A percentile compares a stretch with the other conserved stretches of the same genome.
phyloP scores from a whole-genome alignment of 2,113 vertebrate species.

The Verasper variegatus region DNA sequence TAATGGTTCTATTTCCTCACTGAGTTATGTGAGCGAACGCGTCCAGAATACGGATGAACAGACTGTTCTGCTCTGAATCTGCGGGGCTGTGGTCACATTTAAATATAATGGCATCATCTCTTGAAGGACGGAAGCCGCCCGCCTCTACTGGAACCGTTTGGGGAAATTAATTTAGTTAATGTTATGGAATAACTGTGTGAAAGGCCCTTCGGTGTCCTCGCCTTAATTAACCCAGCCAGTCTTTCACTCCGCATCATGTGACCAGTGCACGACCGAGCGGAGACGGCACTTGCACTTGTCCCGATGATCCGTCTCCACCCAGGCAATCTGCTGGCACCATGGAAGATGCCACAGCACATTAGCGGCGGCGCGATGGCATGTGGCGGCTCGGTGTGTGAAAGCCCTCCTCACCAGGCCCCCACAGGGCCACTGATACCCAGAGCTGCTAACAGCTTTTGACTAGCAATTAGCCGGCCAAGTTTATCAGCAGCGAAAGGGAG shows the following conservation, averaged over 20 bases:
- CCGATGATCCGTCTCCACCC: constrained; percentile 67
- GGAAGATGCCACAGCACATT: constrained; percentile 76
- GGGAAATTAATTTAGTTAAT: constrained; percentile 51
- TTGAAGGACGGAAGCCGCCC: not conserved
- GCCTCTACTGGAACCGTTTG: not conserved
- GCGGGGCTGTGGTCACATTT: not conserved
- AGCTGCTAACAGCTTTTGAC: constrained; percentile 81
- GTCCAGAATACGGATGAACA: not conserved
- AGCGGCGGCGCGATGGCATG: constrained; percentile 57
- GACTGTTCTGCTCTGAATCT: not conserved
- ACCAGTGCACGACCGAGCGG: not conserved
- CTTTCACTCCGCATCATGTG: constrained; percentile 21
- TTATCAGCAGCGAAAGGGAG: constrained; percentile 71
- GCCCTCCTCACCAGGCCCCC: constrained; percentile 38
- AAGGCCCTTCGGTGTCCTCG: constrained; percentile 34
- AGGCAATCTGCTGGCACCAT: constrained; percentile 73
- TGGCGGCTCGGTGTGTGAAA: constrained; percentile 52
- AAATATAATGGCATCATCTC: not conserved
- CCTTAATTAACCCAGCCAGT: constrained; percentile 50
- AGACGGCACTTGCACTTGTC: constrained; percentile 41
- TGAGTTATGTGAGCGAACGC: too few species aligned
- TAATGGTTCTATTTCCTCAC: too few species aligned
- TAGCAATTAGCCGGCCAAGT: constrained; percentile 79
- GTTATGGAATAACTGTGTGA: constrained; percentile 50
- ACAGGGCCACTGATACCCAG: constrained; percentile 64